Evolutionary conservation across 2,888 invertebrate genomes (phyloP).

Genomic region (Candidula unifasciata): DNA sequence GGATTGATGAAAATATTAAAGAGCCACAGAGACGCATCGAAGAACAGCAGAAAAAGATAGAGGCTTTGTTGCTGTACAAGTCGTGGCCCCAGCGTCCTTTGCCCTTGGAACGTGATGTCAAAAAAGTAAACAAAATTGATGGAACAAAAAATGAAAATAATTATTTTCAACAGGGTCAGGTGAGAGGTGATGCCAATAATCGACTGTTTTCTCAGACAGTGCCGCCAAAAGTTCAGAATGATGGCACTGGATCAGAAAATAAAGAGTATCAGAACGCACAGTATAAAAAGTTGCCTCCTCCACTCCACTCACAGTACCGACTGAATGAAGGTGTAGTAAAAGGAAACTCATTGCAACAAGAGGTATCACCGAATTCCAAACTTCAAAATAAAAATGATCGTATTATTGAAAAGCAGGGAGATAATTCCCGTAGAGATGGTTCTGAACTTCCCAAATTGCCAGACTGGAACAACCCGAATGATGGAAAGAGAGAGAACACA

Average conservation of each 20-base stretch:
- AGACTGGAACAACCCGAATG: background rate
- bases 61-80: constrained; percentile 33
- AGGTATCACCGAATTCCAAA: background rate
- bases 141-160: background rate
- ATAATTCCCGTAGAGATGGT: background rate
- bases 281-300: background rate
- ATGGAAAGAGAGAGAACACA: background rate
- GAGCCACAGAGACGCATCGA: constrained; percentile 40
- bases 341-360: background rate
- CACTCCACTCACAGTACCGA: background rate
- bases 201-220: background rate
- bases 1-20: constrained; percentile 56
- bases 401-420: background rate
- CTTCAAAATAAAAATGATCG: background rate
- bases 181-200: background rate
- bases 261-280: background rate
- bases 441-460: background rate
- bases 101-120: background rate
- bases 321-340: background rate
- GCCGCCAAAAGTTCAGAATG: background rate
- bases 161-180: background rate
- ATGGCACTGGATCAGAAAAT: too few species aligned
- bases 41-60: constrained; percentile 44
- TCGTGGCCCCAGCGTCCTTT: constrained; percentile 53
- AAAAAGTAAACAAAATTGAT: background rate